Percentiles rank a stretch among this genome's conserved stretches.
These are phyloP conservation scores for Prorops nasuta DNA, from an alignment of 1,140 invertebrate genomes.

Conservation along the genomic window DNA sequence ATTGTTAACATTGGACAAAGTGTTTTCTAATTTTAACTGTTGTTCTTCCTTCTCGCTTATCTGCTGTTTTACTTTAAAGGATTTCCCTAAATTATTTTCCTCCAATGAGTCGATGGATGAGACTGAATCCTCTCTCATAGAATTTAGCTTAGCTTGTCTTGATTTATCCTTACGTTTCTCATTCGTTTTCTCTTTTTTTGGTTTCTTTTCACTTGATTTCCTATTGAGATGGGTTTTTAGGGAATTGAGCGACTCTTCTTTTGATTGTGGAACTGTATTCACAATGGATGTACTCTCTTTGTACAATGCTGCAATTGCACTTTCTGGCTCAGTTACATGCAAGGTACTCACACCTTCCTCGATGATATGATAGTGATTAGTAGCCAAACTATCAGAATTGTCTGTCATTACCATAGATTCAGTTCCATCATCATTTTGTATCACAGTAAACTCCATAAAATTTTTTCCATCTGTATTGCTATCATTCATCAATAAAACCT, in stretches of 20 bases:
- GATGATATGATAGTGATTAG: slow-evolving; percentile 20
- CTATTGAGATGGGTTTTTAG: too few relatives aligned
- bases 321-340: slow-evolving; percentile 16
- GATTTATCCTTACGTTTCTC: too few relatives aligned
- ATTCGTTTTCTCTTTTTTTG: too few relatives aligned
- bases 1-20: too few relatives aligned
- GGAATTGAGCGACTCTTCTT: too few relatives aligned
- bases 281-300: too few relatives aligned
- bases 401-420: slow-evolving; percentile 33
- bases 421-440: slow-evolving; percentile 36
- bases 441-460: slow-evolving; percentile 41
- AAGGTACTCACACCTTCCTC: slow-evolving; percentile 28
- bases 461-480: slow-evolving; percentile 29
- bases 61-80: too few relatives aligned
- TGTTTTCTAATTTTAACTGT: slow-evolving; percentile 19
- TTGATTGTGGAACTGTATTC: too few relatives aligned
- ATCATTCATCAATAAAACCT: slow-evolving; percentile 38
- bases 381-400: background rate
- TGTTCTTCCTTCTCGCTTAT: too few relatives aligned
- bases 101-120: background rate
- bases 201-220: slow-evolving; percentile 7
- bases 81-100: slow-evolving; percentile 2
- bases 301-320: too few relatives aligned
- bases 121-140: slow-evolving; percentile 6
- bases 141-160: background rate